Conservation (phyloP, 2,113 vertebrate genomes). For the Leptosomus discolor region DNA sequence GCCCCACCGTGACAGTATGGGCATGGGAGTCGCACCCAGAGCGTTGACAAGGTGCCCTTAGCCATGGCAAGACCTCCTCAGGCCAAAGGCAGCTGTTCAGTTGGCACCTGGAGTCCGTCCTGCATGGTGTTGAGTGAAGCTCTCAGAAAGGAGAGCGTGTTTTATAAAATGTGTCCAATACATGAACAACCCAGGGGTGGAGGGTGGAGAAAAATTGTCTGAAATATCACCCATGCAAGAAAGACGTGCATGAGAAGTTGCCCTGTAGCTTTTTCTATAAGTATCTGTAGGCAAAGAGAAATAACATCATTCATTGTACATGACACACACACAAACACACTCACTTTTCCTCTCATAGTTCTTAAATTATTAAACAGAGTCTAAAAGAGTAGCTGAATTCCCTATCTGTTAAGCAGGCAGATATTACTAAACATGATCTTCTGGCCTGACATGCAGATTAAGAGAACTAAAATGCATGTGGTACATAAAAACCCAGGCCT, state of each 20-base stretch:
- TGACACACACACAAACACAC: fast-evolving
- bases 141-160: neutral
- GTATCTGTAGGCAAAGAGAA: neutral
- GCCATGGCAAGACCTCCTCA: neutral
- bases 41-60: neutral
- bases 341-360: neutral
- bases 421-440: neutral
- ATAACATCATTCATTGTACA: too few species aligned
- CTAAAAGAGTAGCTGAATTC: neutral
- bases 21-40: neutral
- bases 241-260: neutral
- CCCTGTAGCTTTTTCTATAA: neutral
- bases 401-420: neutral
- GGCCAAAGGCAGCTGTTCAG: neutral
- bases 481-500: neutral
- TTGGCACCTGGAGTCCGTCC: neutral
- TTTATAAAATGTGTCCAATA: neutral
- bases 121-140: neutral
- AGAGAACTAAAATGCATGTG: neutral
- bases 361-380: neutral
- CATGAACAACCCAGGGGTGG: neutral
- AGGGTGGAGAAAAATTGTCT: neutral
- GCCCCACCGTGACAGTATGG: neutral
- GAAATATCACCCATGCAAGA: neutral
- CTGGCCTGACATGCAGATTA: neutral